Evolutionary conservation across 2,797 vertebrate species (phyloP).

Genomic region (Schizopygopsis malacanthus): DNA sequence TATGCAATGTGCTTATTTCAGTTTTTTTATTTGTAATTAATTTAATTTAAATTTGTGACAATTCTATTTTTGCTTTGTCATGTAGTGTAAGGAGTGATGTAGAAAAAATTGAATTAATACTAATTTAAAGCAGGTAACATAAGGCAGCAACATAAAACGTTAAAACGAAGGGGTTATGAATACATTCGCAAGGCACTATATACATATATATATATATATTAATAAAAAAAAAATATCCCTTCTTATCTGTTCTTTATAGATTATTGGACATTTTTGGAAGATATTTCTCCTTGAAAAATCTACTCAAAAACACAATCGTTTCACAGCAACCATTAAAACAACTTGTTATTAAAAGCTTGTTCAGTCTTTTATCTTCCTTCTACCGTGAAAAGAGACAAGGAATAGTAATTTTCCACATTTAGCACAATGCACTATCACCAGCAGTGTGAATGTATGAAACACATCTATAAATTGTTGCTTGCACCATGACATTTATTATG

Average conservation of each 20-base stretch:
- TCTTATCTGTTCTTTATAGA: not conserved
- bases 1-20: too few relatives aligned
- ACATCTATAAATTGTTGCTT: slow-evolving; percentile 66
- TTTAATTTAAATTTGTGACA: too few relatives aligned
- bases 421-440: slow-evolving; percentile 66
- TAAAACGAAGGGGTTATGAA: too few relatives aligned
- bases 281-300: not conserved
- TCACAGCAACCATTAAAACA: not conserved
- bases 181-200: too few relatives aligned
- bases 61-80: too few relatives aligned
- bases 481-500: slow-evolving; percentile 68
- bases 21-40: too few relatives aligned
- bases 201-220: too few relatives aligned
- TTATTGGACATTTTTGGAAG: not conserved
- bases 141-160: too few relatives aligned
- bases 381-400: not conserved
- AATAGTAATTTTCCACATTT: slow-evolving; percentile 38
- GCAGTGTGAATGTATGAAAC: slow-evolving; percentile 65
- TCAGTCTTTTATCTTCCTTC: not conserved
- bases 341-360: not conserved
- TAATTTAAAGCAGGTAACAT: too few relatives aligned
- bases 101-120: too few relatives aligned
- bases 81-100: too few relatives aligned
- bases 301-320: not conserved
- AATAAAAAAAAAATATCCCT: too few relatives aligned